These are phyloP conservation scores for Saccostrea echinata DNA, from an alignment of 1,140 invertebrate genomes.

Conservation along the genomic window DNA sequence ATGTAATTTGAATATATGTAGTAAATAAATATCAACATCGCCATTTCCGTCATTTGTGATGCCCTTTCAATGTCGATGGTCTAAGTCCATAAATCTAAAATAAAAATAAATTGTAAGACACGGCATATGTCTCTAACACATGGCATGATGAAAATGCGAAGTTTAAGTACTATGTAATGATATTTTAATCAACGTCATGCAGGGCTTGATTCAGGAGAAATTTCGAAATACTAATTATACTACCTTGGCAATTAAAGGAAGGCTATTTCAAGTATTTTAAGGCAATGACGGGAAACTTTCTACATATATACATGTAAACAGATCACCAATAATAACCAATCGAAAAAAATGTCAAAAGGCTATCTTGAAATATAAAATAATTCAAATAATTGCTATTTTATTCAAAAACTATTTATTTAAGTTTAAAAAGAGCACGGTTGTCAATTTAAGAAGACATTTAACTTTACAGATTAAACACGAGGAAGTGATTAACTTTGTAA, in stretches of 20 bases:
- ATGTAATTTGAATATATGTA: too few species aligned
- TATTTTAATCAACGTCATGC: neutral
- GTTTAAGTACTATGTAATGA: neutral
- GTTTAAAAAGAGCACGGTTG: neutral
- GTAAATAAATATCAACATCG: too few species aligned
- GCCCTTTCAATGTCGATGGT: neutral
- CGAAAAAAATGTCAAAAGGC: neutral
- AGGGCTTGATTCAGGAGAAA: neutral
- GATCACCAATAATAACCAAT: neutral
- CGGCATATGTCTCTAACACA: neutral
- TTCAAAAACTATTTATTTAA: neutral
- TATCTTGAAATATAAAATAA: neutral
- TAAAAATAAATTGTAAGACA: neutral
- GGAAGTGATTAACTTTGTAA: neutral
- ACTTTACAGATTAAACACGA: neutral
- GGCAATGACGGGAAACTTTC: neutral
- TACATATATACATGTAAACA: neutral
- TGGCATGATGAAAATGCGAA: neutral
- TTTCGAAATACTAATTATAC: neutral
- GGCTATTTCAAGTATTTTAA: neutral
- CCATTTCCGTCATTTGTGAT: too few species aligned
- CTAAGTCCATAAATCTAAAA: neutral
- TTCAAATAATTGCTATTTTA: neutral
- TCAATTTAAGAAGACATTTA: neutral
- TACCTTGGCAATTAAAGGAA: neutral